A percentile compares a stretch with the other conserved stretches of the same genome.
phyloP scores from a whole-genome alignment of 2,888 invertebrate species.

The Cheilosia grossa region DNA sequence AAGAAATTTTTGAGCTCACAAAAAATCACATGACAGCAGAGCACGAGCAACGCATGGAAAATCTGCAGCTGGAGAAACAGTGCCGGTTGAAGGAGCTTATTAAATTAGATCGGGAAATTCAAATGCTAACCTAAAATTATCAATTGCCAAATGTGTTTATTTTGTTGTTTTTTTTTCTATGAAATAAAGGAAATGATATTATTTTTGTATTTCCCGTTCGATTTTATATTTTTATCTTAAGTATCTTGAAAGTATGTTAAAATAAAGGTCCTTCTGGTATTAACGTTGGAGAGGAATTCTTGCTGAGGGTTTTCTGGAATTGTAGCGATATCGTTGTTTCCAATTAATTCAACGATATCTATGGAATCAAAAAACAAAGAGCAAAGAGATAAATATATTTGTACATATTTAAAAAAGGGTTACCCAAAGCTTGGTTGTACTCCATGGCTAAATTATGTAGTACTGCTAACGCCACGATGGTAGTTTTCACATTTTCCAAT shows the following conservation, averaged over 20 bases:
- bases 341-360: not conserved
- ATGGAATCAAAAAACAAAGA: not conserved
- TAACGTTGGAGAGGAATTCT: not conserved
- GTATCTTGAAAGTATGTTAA: not conserved
- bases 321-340: not conserved
- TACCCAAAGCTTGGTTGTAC: slow-evolving; percentile 5
- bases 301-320: not conserved
- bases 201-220: not conserved
- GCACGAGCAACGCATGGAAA: too few species aligned
- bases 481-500: slow-evolving; percentile 20
- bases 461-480: not conserved
- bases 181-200: not conserved
- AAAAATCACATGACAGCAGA: not conserved
- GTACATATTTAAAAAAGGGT: not conserved
- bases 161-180: not conserved
- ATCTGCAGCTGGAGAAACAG: too few species aligned
- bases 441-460: slow-evolving; percentile 14
- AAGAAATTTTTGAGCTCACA: not conserved
- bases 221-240: not conserved
- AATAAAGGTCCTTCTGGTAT: not conserved
- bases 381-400: not conserved
- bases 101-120: too few species aligned
- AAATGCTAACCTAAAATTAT: too few species aligned
- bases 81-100: too few species aligned
- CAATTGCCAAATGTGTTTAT: too few species aligned